Conservation (phyloP, 2,113 vertebrate genomes). For the Hemiprocne comata region DNA sequence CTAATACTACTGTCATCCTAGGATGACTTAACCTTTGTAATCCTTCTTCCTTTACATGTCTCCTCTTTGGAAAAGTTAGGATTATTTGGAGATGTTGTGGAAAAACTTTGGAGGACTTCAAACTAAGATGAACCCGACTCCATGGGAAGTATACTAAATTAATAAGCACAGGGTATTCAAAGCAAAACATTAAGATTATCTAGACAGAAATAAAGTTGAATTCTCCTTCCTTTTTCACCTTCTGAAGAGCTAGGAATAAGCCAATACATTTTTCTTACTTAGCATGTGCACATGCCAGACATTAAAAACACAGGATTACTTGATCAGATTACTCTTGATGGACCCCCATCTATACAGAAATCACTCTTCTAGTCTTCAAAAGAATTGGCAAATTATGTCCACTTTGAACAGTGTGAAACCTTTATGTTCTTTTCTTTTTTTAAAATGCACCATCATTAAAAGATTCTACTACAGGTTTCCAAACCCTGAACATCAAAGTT, state of each 20-base stretch:
- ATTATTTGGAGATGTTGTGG: not conserved
- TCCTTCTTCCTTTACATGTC: not conserved
- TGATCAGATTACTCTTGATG: not conserved
- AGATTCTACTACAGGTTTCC: constrained; percentile 24
- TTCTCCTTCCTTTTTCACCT: not conserved
- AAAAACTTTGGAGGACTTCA: not conserved
- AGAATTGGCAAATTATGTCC: not conserved
- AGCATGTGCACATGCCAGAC: not conserved
- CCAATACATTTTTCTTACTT: not conserved
- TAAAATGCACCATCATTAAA: constrained; percentile 3
- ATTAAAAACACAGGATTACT: not conserved
- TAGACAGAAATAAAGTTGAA: not conserved
- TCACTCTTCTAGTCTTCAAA: not conserved
- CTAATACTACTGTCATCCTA: not conserved
- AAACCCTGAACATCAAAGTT: constrained; percentile 67
- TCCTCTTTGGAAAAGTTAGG: not conserved
- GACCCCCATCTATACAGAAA: not conserved
- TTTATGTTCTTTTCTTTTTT: constrained; percentile 17
- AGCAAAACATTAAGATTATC: not conserved
- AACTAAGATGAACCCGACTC: not conserved
- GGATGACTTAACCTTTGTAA: not conserved
- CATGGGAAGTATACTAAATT: not conserved
- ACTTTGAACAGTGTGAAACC: not conserved
- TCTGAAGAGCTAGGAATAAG: not conserved
- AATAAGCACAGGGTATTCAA: not conserved